A percentile compares a stretch with the other conserved stretches of the same genome.
These are phyloP conservation scores for Pycnonotus jocosus DNA, from an alignment of 2,113 vertebrate species.

Conservation along the genomic window DNA sequence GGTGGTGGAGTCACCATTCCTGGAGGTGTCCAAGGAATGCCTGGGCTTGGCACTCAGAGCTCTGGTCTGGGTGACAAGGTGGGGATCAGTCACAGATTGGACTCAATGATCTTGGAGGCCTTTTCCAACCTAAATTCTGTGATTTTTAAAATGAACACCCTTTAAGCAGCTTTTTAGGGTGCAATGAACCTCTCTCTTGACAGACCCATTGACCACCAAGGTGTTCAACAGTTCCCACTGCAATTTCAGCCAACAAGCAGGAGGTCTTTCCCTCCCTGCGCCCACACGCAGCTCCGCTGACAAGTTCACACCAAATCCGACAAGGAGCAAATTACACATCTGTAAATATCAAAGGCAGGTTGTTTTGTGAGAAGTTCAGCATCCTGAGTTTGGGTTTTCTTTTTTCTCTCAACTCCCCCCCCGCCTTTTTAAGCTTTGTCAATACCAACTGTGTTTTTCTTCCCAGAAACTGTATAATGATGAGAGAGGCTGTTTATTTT, in stretches of 20 bases:
- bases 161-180: background rate
- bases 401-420: background rate
- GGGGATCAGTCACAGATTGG: background rate
- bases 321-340: conserved; percentile 40
- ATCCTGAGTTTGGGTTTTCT: background rate
- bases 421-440: conserved; percentile 23
- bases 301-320: conserved; percentile 30
- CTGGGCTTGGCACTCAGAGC: background rate
- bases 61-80: background rate
- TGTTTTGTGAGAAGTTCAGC: conserved; percentile 48
- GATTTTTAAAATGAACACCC: background rate
- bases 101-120: background rate
- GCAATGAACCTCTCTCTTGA: rapidly evolving
- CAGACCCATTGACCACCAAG: background rate
- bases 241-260: background rate
- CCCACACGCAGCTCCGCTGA: background rate
- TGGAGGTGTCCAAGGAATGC: background rate
- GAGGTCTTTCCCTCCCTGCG: rapidly evolving
- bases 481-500: conserved; percentile 49
- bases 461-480: conserved; percentile 51
- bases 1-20: background rate
- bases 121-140: background rate
- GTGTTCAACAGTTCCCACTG: background rate
- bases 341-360: conserved; percentile 61
- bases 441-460: conserved; percentile 46